Base-by-base conservation (phyloP, 2,888 invertebrate species). In the Panorpa germanica region DNA sequence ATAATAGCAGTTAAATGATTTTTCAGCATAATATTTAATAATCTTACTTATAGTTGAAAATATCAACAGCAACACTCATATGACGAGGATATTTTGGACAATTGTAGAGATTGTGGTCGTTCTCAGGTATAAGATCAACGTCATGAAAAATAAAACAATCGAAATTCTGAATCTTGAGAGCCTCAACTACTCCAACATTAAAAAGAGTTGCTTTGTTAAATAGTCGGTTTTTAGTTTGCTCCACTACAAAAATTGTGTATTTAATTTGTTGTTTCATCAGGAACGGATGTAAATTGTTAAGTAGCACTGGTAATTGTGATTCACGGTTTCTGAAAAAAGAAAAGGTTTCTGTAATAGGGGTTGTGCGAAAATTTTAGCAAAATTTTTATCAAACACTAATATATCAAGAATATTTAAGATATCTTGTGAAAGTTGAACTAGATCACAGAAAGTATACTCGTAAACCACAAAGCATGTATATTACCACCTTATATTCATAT, bases 41-140 rank as follows among this genome's bases (percentile, higher is more conserved):
- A 30, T 43, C 49, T 46, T 47, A 65, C 65, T 55, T 62, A 46
- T 69, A 70, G 38, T 58, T 57, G 39, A 68, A 63, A 28, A 62
- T 63, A 49, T 75, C 68, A 21, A 76, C 63, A 15, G 73, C 71
- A 1, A 70, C 74, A 26, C 73, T 73, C 67, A 76, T 68, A 41
- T 70, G 70, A 25, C 69, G 47, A 1, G 69, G 69, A 42, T 58
- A 55, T 37, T 50, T 50, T 3, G 63, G 59, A 34, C 68, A 68
- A 3, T 63, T 59, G 46, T 69, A 69, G 29, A 67, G 56, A 43
- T 68, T 69, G 28, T 56, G 50, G 25, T 57, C 50, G 49, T 67
- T 63, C 40, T 52, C 51, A 6, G 70, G 70, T 32, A 70, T 53
- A n/a, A 70, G 48, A 45, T 70, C 70, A 12, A 70, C 62, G 43